Evolutionary conservation across 1,140 invertebrate genomes (phyloP).

Genomic region (Drosophila tsacasi): DNA sequence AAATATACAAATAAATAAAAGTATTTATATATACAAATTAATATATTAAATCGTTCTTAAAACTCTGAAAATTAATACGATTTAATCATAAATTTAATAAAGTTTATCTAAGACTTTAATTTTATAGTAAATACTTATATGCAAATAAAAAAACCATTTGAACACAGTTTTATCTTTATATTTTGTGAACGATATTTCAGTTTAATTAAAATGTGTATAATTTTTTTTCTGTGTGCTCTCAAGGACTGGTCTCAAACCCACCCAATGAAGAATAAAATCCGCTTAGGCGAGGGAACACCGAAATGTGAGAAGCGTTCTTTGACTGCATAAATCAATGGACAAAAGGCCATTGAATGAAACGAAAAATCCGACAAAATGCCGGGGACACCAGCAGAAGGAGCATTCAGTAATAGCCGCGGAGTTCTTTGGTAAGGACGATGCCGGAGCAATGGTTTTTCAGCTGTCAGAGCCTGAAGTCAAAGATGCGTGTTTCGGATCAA

Average conservation of each 20-base stretch:
- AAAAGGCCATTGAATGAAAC: slow-evolving; percentile 65
- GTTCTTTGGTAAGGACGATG: slow-evolving; percentile 34
- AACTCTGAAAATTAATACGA: too few relatives aligned
- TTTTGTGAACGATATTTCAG: background rate
- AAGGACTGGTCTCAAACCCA: slow-evolving; percentile 66
- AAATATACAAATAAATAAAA: too few relatives aligned
- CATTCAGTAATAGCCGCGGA: slow-evolving; percentile 50
- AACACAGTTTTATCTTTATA: too few relatives aligned
- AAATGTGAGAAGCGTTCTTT: slow-evolving; percentile 41
- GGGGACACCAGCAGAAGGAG: slow-evolving; percentile 30
- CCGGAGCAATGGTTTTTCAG: slow-evolving; percentile 55
- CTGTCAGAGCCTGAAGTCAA: slow-evolving; percentile 72
- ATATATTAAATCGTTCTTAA: too few relatives aligned
- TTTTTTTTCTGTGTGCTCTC: slow-evolving; percentile 4
- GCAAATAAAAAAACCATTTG: too few relatives aligned
- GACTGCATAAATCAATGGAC: slow-evolving; percentile 79
- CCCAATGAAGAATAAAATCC: slow-evolving; percentile 62
- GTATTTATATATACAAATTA: too few relatives aligned
- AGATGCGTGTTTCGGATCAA: slow-evolving; percentile 55
- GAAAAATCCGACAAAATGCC: slow-evolving; percentile 64
- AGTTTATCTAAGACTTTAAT: too few relatives aligned
- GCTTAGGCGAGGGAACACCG: slow-evolving; percentile 49
- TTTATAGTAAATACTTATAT: too few relatives aligned
- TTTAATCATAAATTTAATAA: too few relatives aligned
- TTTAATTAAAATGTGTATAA: background rate